phyloP scores from a whole-genome alignment of 2,888 invertebrate species.

The Dolichomitus sp. region DNA sequence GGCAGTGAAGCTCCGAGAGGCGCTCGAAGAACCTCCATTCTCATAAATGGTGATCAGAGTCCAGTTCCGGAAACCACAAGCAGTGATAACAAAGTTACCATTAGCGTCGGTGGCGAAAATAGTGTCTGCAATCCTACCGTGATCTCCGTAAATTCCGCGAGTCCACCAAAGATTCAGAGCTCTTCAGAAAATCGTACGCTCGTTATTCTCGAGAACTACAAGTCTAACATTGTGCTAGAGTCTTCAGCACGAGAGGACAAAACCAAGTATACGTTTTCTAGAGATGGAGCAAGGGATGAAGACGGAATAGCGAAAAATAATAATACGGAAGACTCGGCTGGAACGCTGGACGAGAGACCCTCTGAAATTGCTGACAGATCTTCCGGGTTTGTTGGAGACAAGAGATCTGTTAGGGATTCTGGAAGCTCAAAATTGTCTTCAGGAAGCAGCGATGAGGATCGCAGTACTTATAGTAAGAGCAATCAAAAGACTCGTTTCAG shows the following conservation, averaged over 20 bases:
- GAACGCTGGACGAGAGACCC: not conserved
- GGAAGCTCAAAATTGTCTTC: conserved; percentile 14
- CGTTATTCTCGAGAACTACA: conserved; percentile 84
- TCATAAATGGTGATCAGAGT: conserved; percentile 79
- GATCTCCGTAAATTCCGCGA: conserved; percentile 81
- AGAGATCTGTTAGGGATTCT: not conserved
- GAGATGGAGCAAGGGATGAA: not conserved
- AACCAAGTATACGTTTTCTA: conserved; percentile 2
- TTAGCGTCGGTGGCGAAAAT: conserved; percentile 86
- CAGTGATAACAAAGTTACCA: conserved; percentile 85
- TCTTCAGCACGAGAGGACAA: conserved; percentile 63
- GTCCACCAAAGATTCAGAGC: conserved; percentile 76
- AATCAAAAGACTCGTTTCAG: conserved; percentile 50
- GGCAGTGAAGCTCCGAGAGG: conserved; percentile 85
- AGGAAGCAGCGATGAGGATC: conserved; percentile 28
- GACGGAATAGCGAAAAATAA: conserved; percentile 17
- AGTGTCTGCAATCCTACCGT: conserved; percentile 83
- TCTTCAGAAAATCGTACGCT: conserved; percentile 82
- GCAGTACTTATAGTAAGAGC: conserved; percentile 16
- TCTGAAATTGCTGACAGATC: conserved; percentile 15
- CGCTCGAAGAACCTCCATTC: conserved; percentile 90
- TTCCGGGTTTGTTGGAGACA: not conserved
- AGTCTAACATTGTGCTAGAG: conserved; percentile 82
- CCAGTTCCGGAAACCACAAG: conserved; percentile 63
- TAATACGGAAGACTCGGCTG: conserved; percentile 15